A percentile compares a stretch with the other conserved stretches of the same genome.
phyloP scores from a whole-genome alignment of 2,888 invertebrate species.

The Meganola albula region DNA sequence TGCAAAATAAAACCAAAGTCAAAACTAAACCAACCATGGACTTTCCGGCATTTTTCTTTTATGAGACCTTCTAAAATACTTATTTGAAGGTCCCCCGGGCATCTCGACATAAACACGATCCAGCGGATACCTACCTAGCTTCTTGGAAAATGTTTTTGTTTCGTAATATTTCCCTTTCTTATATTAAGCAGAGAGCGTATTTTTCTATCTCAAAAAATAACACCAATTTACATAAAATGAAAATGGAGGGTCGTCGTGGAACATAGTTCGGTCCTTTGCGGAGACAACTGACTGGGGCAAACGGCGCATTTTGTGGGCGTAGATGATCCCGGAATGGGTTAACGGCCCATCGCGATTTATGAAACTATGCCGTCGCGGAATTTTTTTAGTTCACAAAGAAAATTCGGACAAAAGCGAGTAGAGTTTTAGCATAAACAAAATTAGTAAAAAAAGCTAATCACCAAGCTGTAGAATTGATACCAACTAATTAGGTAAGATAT shows the following conservation, averaged over 20 bases:
- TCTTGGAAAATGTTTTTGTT: slow-evolving; percentile 13
- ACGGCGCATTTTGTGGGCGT: background rate
- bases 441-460: no score
- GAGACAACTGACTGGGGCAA: background rate
- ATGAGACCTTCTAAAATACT: slow-evolving; percentile 11
- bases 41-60: slow-evolving; percentile 7
- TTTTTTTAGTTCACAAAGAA: no score
- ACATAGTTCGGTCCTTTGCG: background rate
- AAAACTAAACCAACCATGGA: slow-evolving; percentile 6
- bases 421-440: no score
- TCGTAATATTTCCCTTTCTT: slow-evolving; percentile 1
- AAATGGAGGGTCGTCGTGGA: background rate
- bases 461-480: no score
- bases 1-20: no score
- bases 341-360: background rate
- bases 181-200: background rate
- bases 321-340: background rate
- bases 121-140: slow-evolving; percentile 11
- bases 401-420: no score
- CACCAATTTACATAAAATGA: background rate
- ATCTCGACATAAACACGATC: slow-evolving; percentile 9
- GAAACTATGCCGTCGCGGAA: no score
- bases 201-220: background rate
- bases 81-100: slow-evolving; percentile 13
- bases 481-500: no score